Base-by-base conservation (phyloP, 2,113 vertebrate genomes). In the Mus pahari region DNA sequence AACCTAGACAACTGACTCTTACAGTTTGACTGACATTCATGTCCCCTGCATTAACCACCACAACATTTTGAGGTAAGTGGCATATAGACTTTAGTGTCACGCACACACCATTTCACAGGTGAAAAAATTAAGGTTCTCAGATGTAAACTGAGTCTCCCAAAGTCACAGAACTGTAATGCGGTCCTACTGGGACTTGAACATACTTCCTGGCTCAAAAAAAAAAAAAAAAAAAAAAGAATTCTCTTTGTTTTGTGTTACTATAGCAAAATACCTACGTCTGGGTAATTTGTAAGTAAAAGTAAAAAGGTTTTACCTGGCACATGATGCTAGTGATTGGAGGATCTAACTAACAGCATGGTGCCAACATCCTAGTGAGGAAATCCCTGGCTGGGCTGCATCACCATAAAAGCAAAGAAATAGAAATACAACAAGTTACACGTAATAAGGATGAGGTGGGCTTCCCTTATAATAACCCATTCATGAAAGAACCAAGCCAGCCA, bases 91-190 rank as follows among this genome's bases (percentile, higher is more conserved):
- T 48, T 13, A 48, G 68, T 36, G 39, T 8, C 36, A 36, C 70
- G 19, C 66, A 33, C 66, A 42, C 60, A 10, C 42, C 70, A 28
- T 20, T 74, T n/a, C 55, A 62, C 8, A 73, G 86, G 24, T 31
- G 28, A 68, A 93, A n/a, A 64, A 91, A 89, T 81, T 42, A 83
- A 94, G 68, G n/a, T 66, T 86, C 70, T 84, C 53, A 81, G 68
- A 74, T 33, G 24, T 7, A 62, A 39, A 26, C 22, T 12, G 60
- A 53, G 33, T 78, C 36, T 1, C 45, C 42, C 73, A 36, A 62
- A 62, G 39, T 31, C 79, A 45, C 60, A 84, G 39, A 17, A 64
- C 58, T 45, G 28, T 50, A 28, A 50, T 10, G 36, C 71, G 36
- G n/a, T 64, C 66, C 16, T 68, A 3, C 70, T 55, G 55, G n/a